Conservation (phyloP, 2,113 vertebrate species). For the Ceyx margarethae region DNA sequence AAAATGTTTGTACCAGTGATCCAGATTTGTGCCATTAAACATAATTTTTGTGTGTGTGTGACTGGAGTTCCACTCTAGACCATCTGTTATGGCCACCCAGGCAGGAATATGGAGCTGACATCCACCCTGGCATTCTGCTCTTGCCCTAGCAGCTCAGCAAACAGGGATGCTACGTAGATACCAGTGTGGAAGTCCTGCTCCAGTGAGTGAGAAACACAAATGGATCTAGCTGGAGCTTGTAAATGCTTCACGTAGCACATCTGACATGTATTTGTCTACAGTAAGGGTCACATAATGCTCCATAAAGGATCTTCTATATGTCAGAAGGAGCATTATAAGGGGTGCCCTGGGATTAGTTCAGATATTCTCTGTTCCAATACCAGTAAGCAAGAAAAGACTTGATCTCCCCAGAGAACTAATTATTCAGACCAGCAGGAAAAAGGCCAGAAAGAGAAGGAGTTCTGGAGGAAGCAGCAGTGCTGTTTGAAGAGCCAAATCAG, state of each 20-base stretch:
- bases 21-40: slow-evolving; percentile 5
- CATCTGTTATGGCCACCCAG: slow-evolving; percentile 19
- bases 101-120: not conserved
- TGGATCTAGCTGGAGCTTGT: slow-evolving; percentile 7
- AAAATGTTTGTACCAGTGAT: not conserved
- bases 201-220: not conserved
- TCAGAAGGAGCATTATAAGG: slow-evolving; percentile 3
- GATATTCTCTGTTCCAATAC: not conserved
- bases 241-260: not conserved
- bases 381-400: slow-evolving; percentile 46
- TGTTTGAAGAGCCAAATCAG: slow-evolving; percentile 46
- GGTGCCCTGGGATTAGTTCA: slow-evolving; percentile 15
- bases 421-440: slow-evolving; percentile 50
- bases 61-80: slow-evolving; percentile 3
- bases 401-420: slow-evolving; percentile 61
- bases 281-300: not conserved
- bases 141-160: not conserved
- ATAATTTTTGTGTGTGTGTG: not conserved
- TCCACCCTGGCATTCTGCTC: not conserved
- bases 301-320: not conserved
- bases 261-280: not conserved
- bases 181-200: not conserved
- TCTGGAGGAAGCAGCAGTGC: not conserved
- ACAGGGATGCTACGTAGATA: not conserved
- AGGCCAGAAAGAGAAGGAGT: slow-evolving; percentile 27